Conservation (phyloP, 2,113 vertebrate genomes). For the Vimba vimba region DNA sequence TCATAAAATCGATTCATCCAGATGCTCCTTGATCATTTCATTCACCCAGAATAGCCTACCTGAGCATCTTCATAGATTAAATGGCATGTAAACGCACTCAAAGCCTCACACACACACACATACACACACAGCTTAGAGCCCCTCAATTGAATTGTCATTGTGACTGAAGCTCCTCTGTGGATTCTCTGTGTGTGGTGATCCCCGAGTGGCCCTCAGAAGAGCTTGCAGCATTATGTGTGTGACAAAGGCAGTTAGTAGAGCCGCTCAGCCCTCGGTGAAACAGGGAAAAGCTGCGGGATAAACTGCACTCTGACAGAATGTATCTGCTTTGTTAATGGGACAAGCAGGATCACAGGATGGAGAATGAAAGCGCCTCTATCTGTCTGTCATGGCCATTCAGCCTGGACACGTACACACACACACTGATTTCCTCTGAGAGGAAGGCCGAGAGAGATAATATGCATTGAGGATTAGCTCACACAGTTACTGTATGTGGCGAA, state of each 20-base stretch:
- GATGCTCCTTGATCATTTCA: background rate
- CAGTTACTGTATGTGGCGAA: background rate
- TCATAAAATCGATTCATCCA: background rate
- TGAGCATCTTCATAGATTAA: background rate
- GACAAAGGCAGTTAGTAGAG: slow-evolving; percentile 31
- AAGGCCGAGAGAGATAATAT: background rate
- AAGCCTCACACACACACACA: background rate
- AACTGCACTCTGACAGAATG: slow-evolving; percentile 31
- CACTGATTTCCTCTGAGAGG: slow-evolving; percentile 17
- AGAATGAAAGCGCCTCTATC: slow-evolving; percentile 18
- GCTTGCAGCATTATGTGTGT: slow-evolving; percentile 5
- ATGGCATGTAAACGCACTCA: background rate
- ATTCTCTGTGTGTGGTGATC: slow-evolving; percentile 18
- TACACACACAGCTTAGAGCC: background rate
- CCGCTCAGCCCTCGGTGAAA: background rate
- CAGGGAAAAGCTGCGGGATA: slow-evolving; percentile 9
- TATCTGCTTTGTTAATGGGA: slow-evolving; percentile 41
- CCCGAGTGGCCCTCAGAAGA: slow-evolving; percentile 9
- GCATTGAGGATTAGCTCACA: slow-evolving; percentile 6
- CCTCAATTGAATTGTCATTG: slow-evolving; percentile 27
- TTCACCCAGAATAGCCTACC: background rate
- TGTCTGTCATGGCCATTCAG: slow-evolving; percentile 28
- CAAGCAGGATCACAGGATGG: slow-evolving; percentile 26
- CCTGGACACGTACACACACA: background rate
- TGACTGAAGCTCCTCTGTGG: slow-evolving; percentile 9